A percentile compares a stretch with the other conserved stretches of the same genome.
phyloP scores from a whole-genome alignment of 2,888 invertebrate species.

The Ormyrus labotus region DNA sequence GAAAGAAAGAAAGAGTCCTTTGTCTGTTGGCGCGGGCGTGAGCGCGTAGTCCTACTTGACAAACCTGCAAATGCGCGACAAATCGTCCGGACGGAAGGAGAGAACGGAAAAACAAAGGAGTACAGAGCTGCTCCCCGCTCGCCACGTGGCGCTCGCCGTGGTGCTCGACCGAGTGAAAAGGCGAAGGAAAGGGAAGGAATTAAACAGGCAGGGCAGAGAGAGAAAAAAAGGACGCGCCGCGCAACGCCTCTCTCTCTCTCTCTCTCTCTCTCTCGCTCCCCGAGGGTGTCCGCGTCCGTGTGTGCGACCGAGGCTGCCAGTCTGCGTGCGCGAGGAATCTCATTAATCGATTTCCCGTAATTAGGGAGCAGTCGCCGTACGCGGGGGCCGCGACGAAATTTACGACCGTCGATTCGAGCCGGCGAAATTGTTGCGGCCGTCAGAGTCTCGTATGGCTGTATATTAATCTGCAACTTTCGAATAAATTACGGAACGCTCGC shows the following conservation, averaged over 20 bases:
- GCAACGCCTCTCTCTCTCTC: background rate
- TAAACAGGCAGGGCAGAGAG: background rate
- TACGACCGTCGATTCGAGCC: too few species aligned
- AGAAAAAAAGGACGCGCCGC: background rate
- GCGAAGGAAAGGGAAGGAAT: background rate
- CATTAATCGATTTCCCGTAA: slow-evolving; percentile 34
- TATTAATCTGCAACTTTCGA: too few species aligned
- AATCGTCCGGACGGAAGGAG: slow-evolving; percentile 21
- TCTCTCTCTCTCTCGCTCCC: too few species aligned
- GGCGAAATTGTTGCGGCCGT: background rate
- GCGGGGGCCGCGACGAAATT: background rate
- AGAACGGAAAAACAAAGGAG: slow-evolving; percentile 7
- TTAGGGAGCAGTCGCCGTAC: slow-evolving; percentile 19
- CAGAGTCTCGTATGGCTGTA: background rate
- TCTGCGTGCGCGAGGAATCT: background rate
- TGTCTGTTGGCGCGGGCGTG: background rate
- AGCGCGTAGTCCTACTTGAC: background rate
- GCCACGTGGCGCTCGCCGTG: too few species aligned
- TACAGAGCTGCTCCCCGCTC: too few species aligned
- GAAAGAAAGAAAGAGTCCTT: slow-evolving; percentile 15
- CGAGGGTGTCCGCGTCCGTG: too few species aligned
- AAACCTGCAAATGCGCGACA: slow-evolving; percentile 30
- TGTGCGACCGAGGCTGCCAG: background rate
- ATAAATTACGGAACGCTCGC: too few species aligned
- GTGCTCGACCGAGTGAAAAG: too few species aligned